phyloP scores from a whole-genome alignment of 2,113 vertebrate genomes.

The Sceloporus tristichus region DNA sequence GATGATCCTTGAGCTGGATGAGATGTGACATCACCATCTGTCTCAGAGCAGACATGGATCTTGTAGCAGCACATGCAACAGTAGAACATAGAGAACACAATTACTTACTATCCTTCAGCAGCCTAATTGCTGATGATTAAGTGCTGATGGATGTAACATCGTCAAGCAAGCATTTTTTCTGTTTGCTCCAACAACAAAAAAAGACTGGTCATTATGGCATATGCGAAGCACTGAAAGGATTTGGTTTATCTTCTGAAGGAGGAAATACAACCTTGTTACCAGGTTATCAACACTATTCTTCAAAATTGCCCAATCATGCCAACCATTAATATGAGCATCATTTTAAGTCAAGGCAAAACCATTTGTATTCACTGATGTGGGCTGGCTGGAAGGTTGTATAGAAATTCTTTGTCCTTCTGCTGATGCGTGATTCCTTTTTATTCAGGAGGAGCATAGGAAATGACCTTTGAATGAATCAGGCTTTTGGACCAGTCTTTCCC shows the following conservation, averaged over 20 bases:
- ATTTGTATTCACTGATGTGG: not conserved
- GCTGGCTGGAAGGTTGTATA: not conserved
- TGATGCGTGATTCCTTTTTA: not conserved
- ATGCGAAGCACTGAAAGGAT: not conserved
- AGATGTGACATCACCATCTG: constrained; percentile 24
- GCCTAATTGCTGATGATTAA: not conserved
- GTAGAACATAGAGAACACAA: not conserved
- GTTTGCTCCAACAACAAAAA: not conserved
- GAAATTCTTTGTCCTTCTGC: not conserved
- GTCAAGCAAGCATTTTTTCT: not conserved
- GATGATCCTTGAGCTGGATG: constrained; percentile 20
- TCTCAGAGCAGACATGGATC: constrained; percentile 15
- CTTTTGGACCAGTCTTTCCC: not conserved
- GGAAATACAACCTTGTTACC: not conserved
- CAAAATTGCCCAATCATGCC: not conserved
- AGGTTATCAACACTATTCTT: not conserved
- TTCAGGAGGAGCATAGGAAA: not conserved
- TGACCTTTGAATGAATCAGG: not conserved
- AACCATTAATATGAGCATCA: not conserved
- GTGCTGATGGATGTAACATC: not conserved
- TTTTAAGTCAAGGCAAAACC: not conserved
- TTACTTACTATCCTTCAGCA: not conserved
- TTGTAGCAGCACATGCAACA: not conserved
- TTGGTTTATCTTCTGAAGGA: not conserved
- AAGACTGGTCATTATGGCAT: rapidly evolving